Evolutionary conservation across 2,113 vertebrate genomes (phyloP), one percentile per base, ranked within the genome.

Genomic region (Nothocercus nigrocapillus): DNA sequence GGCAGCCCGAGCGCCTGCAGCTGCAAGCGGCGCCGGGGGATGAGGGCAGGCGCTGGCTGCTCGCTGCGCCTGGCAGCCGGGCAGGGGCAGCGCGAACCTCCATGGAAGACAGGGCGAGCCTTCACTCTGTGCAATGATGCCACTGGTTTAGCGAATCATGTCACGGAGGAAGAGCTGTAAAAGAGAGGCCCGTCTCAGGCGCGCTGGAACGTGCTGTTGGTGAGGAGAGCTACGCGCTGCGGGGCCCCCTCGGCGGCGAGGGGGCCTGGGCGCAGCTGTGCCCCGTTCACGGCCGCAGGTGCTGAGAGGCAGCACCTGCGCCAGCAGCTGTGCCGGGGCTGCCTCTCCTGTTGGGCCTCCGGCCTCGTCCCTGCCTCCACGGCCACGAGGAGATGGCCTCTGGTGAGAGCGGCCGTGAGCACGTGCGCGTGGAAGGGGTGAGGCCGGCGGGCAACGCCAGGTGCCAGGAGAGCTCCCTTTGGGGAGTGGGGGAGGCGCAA

Each of bases 331-430:
- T 4, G 70, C 25, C 42, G 11, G 59, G 5, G 13, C 54, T 32
- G 27, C 0, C 20, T 22, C 42, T 22, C 0, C 0, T 5, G 13
- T 1, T 0, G 0, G 2, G 18, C 2, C 2, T 45, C 47, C 22
- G 36, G 56, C 18, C 38, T 45, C 36, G 34, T 25, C 28, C 32
- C 40, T 44, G 12, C 13, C 27, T 12, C 11, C 4, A 13, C 5
- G 4, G 9, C 3, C 4, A 51, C 28, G 38, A 34, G 27, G 38
- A 16, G 56, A 4, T 4, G 18, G 61, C 11, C 9, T 56, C 16
- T 17, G 13, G 51, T 7, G 15, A 28, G 19, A 78, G 30, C 27
- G 18, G 42, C 20, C 38, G 27, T 82, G 1, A 1, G 19, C 7
- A 6, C 4, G 5, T 7, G 6, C 4, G 5, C 7, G 27, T 22